A percentile compares a stretch with the other conserved stretches of the same genome.
Conservation (phyloP, 2,888 invertebrate genomes). For the Priocnemis perturbator region DNA sequence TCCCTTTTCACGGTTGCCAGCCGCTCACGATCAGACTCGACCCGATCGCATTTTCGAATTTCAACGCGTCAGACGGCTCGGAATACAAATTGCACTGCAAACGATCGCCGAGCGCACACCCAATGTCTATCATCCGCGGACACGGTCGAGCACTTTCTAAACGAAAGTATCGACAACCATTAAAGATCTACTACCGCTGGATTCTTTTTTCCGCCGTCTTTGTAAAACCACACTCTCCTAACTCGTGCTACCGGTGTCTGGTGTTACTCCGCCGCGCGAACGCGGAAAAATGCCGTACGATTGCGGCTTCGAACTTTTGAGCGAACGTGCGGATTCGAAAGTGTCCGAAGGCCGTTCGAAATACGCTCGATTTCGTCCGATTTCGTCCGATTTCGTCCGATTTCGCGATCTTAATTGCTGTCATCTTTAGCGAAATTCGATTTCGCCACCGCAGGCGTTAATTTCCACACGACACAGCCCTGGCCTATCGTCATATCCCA, state of each 20-base stretch:
- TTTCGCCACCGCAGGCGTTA: no score
- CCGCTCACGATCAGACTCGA: no score
- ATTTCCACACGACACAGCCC: no score
- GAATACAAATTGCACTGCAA: background rate
- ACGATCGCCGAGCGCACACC: background rate
- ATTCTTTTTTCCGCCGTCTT: constrained; percentile 38
- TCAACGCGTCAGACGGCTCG: background rate
- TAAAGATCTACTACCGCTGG: constrained; percentile 42
- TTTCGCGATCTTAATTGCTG: no score
- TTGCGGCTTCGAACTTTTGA: background rate
- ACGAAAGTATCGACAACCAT: constrained; percentile 54
- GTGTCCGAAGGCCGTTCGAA: background rate
- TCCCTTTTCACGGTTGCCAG: no score
- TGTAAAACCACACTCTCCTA: constrained; percentile 42
- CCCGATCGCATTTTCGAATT: no score
- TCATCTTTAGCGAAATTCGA: no score
- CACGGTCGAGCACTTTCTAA: constrained; percentile 46
- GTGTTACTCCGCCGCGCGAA: background rate
- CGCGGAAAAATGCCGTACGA: background rate
- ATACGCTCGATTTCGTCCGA: background rate
- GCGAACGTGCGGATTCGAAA: background rate
- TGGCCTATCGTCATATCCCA: no score
- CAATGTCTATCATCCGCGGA: background rate
- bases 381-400: background rate
- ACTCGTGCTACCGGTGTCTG: background rate